Evolutionary conservation across 2,113 vertebrate species (phyloP), one percentile per base, ranked within the genome.

Genomic region (Acanthochromis polyacanthus): DNA sequence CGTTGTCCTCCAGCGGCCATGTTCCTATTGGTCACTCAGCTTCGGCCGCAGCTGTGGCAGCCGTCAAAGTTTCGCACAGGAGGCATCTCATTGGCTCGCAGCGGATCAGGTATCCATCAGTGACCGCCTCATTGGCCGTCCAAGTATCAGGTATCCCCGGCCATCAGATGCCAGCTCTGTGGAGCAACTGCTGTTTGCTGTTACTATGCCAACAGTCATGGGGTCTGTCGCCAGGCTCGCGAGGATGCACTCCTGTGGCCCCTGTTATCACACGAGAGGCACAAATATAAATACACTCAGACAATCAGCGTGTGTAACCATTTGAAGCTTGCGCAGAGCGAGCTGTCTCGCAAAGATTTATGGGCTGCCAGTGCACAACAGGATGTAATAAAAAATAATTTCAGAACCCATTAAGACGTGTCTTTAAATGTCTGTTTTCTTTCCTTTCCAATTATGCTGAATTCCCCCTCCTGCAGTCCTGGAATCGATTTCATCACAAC

Each of bases 61-160:
- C 64, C 76, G 10, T 84, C 80, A 88, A 53, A 71, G 23, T 22
- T 60, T 22, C 3, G 32, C 63, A 40, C 75, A 7, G 68, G 74
- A 63, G 63, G 69, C 17, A 17, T 88, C 62, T 85, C 63, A 85
- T 91, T 91, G 88, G 90, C 86, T 86, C 52, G 10, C 79, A 60
- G 78, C 46, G 60, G 87, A 92, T 92, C 88, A 84, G 86, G 89
- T 91, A 85, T 86, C 89, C 71, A 1, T 56, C 30, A 23, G 50
- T 25, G 73, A 57, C 50, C 19, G 2, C 51, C 30, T 22, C 65
- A 91, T 89, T 89, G 91, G 88, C 64, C 22, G 19, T 7, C 0
- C 25, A 62, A 25, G 71, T 86, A 85, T 93, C 91, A 87, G 89
- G 80, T 93, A 71, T 84, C 89, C 74, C 89, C 2, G 56, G 80